Base-by-base conservation (phyloP, 2,113 vertebrate genomes). In the Bujurquina vittata region DNA sequence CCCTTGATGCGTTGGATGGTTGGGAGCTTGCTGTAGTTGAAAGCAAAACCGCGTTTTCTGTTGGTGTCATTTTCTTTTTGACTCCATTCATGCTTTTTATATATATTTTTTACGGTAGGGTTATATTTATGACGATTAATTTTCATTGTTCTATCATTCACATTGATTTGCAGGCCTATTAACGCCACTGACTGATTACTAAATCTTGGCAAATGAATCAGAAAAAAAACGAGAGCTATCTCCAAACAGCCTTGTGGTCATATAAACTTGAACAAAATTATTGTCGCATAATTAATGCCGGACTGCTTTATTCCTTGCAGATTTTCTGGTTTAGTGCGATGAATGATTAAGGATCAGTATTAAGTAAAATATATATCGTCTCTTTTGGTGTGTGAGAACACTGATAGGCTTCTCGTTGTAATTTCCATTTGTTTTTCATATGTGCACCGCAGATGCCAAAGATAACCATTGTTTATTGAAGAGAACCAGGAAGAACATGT, bases 401-500 rank as follows among this genome's bases (percentile, higher is more conserved):
- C 35, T 10, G 31, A 65, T 7, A 29, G 5, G 18, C 10, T n/a
- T 4, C n/a, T 20, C 12, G 33, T 77, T 81, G 46, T 40, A 15
- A 61, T 40, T 60, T 10, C 55, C 62, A n/a, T 67, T 54, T 37
- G 5, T 78, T 80, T 84, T 55, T 69, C 54, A 15, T 56, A 11
- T 49, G 35, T 69, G 23, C 26, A 43, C 60, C 67, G 56, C 54
- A 75, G 29, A 87, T 84, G 58, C 59, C 26, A 35, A 80, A 87
- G 77, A 85, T 82, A 84, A 88, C 49, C 12, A 17, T 76, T 79
- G 74, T 89, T 87, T 87, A 75, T 80, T 60, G 79, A 89, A 67
- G 79, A 84, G 37, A 91, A 88, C 10, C 72, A 67, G 60, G 80
- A 86, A 87, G 87, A 87, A 91, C 83, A 81, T 20, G 59, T 59